These are phyloP conservation scores for Eulithis testata DNA, from an alignment of 2,888 invertebrate species.

Conservation along the genomic window DNA sequence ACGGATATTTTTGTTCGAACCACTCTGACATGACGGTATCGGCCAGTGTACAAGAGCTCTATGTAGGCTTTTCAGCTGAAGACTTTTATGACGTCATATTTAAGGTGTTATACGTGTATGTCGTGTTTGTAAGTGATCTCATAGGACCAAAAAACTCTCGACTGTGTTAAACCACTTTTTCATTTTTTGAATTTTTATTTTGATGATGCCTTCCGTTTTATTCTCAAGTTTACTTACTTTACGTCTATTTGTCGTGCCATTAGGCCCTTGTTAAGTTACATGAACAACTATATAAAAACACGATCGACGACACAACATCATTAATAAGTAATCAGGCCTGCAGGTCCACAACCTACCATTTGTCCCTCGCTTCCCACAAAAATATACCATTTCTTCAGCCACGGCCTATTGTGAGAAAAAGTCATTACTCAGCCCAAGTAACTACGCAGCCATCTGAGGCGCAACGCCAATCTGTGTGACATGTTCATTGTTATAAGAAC, in stretches of 20 bases:
- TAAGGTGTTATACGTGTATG: too few relatives aligned
- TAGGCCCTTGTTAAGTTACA: constrained; percentile 3
- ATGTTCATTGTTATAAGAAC: constrained; percentile 64
- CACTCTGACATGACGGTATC: too few relatives aligned
- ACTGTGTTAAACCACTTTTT: too few relatives aligned
- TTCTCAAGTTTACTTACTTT: too few relatives aligned
- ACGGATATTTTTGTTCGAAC: too few relatives aligned
- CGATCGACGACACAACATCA: constrained; percentile 5
- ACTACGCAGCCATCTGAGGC: constrained; percentile 23
- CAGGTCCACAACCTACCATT: constrained; percentile 17
- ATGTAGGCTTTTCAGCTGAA: too few relatives aligned
- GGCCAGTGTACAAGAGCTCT: too few relatives aligned
- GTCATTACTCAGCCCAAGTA: constrained; percentile 71
- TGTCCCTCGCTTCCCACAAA: constrained; percentile 35
- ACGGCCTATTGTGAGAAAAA: constrained; percentile 68
- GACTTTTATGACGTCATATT: too few relatives aligned
- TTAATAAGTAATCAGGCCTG: constrained; percentile 23
- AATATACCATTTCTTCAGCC: constrained; percentile 50
- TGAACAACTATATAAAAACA: neutral
- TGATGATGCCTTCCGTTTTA: too few relatives aligned
- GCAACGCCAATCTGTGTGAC: constrained; percentile 71
- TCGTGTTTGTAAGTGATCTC: too few relatives aligned
- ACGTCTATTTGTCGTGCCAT: neutral
- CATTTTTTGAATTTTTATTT: too few relatives aligned
- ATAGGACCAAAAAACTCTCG: too few relatives aligned